Evolutionary conservation across 2,888 invertebrate species (phyloP).

Genomic region (Caenorhabditis sulstoni): DNA sequence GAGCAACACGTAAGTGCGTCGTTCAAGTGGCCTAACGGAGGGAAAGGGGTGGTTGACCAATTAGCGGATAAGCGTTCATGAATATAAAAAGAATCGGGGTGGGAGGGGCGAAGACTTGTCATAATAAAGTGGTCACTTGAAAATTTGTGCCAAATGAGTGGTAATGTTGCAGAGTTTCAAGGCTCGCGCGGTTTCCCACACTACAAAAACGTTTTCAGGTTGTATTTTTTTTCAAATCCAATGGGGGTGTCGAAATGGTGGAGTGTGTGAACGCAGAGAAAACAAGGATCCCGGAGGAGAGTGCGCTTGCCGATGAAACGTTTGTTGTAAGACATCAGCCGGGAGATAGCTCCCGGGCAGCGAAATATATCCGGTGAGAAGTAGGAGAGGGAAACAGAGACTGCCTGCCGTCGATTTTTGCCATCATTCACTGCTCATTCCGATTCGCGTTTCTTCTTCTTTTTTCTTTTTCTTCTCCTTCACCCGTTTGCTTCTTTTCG

Average conservation of each 20-base stretch:
- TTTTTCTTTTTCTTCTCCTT: slow-evolving; percentile 31
- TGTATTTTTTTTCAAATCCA: not conserved
- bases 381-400: slow-evolving; percentile 19
- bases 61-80: slow-evolving; percentile 58
- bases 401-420: slow-evolving; percentile 47
- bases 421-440: slow-evolving; percentile 59
- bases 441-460: slow-evolving; percentile 20
- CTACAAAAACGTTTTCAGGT: too few relatives aligned
- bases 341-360: slow-evolving; percentile 51
- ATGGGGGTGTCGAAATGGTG: slow-evolving; percentile 35
- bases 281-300: slow-evolving; percentile 27
- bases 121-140: slow-evolving; percentile 56
- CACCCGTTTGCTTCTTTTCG: slow-evolving; percentile 28
- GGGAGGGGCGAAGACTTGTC: slow-evolving; percentile 8
- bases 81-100: slow-evolving; percentile 35
- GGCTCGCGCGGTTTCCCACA: too few relatives aligned
- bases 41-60: slow-evolving; percentile 44
- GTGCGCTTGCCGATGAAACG: slow-evolving; percentile 42
- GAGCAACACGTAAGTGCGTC: slow-evolving; percentile 51
- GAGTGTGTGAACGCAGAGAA: slow-evolving; percentile 47
- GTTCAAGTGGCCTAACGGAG: slow-evolving; percentile 48
- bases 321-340: slow-evolving; percentile 52
- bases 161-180: slow-evolving; percentile 39
- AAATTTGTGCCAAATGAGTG: slow-evolving; percentile 32
- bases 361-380: slow-evolving; percentile 59